Base-by-base conservation (phyloP, 2,113 vertebrate genomes). In the Progne subis region DNA sequence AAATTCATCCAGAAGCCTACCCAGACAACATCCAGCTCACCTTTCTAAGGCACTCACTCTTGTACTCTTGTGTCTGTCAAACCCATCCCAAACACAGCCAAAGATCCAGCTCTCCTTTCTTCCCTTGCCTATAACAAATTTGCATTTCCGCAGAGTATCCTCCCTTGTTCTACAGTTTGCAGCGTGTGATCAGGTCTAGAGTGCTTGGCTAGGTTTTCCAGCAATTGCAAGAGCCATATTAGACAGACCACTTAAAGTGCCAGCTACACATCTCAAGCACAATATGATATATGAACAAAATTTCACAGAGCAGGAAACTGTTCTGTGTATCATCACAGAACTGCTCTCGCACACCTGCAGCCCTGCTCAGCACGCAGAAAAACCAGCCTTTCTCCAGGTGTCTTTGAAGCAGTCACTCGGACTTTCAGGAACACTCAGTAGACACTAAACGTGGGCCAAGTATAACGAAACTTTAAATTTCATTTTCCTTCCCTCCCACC, bases 401-500 rank as follows among this genome's bases (percentile, higher is more conserved):
- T 24, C 46, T 70, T 77, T 57, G 84, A 43, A 77, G 23, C 31
- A 71, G 70, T 29, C 60, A 67, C 1, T 6, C 46, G 46, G 82
- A 77, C 28, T 50, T 77, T 56, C 80, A 92, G 60, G 31, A 95
- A 64, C 72, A 46, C n/a, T 75, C 12, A n/a, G 39, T 5, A 87
- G 80, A 82, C 41, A 55, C 32, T 39, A 82, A 90, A 47, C 39
- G 61, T 0, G 2, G 41, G 65, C 77, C 94, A 96, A 84, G 72
- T 93, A 83, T 29, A 96, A 93, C 2, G 5, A 69, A 93, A 86
- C 24, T 77, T 91, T 80, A 80, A 19, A 64, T 90, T 89, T 90
- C 5, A 56, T 82, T 94, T 86, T 89, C 57, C 53, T 61, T 57
- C 47, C 91, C 67, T 55, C 65, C 29, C 63, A 90, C 29, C 67